Percentiles rank a stretch among this genome's conserved stretches.
phyloP scores from a whole-genome alignment of 2,797 vertebrate species.

The Phalanger gymnotis region DNA sequence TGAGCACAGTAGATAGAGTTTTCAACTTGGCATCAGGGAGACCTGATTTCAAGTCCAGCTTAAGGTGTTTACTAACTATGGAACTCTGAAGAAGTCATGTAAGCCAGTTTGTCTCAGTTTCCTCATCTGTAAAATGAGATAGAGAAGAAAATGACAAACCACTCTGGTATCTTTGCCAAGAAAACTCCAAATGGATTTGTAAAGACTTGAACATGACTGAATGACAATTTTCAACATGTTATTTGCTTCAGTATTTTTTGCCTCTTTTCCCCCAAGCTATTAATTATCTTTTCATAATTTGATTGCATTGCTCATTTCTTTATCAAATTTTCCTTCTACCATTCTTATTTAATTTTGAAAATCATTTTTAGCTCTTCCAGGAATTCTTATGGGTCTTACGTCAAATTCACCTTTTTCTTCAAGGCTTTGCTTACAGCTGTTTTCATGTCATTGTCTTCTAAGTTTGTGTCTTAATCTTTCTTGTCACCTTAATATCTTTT shows the following conservation, averaged over 20 bases:
- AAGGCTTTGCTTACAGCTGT: background rate
- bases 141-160: background rate
- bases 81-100: background rate
- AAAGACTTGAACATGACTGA: background rate
- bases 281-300: background rate
- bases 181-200: background rate
- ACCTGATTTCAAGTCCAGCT: background rate
- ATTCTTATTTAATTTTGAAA: background rate
- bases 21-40: background rate
- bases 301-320: background rate
- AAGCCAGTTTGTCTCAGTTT: background rate
- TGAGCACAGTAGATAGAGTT: background rate
- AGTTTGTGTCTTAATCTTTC: background rate
- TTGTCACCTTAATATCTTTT: background rate
- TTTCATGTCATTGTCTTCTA: background rate
- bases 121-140: background rate
- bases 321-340: background rate
- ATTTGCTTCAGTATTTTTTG: background rate
- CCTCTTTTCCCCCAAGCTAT: background rate
- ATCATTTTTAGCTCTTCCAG: background rate
- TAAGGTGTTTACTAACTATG: background rate
- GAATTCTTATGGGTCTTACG: background rate
- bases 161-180: background rate
- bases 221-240: background rate
- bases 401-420: background rate